A percentile compares a stretch with the other conserved stretches of the same genome.
Evolutionary conservation across 2,113 vertebrate species (phyloP).

Genomic region (Rhea americana): DNA sequence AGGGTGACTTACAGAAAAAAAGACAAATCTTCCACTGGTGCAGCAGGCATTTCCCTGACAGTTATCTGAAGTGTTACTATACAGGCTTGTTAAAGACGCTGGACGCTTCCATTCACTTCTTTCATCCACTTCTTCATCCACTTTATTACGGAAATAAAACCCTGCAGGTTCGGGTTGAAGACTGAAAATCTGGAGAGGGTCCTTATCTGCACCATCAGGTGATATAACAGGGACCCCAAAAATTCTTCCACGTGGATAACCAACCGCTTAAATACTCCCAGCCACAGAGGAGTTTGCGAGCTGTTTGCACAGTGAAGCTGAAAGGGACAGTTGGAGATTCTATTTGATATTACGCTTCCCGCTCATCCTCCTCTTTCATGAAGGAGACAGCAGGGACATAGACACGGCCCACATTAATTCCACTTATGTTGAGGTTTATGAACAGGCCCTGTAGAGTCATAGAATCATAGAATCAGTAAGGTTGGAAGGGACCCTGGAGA

Average conservation of each 20-base stretch:
- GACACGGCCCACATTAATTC: neutral
- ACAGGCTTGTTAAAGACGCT: neutral
- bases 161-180: neutral
- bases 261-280: slow-evolving; percentile 18
- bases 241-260: slow-evolving; percentile 2
- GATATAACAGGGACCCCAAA: neutral
- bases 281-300: neutral
- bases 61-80: neutral
- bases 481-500: no score
- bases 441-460: neutral
- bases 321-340: neutral
- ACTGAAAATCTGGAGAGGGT: neutral
- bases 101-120: neutral
- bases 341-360: slow-evolving; percentile 1
- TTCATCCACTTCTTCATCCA: neutral
- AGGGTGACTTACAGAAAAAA: neutral
- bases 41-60: neutral
- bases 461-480: no score
- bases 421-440: neutral
- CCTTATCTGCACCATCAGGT: slow-evolving; percentile 7
- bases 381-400: neutral
- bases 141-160: slow-evolving; percentile 4
- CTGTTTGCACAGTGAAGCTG: slow-evolving; percentile 15
- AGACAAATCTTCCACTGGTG: neutral
- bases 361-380: neutral